Conservation (phyloP, 1,140 invertebrate species). For the Nixonia krombeini region DNA sequence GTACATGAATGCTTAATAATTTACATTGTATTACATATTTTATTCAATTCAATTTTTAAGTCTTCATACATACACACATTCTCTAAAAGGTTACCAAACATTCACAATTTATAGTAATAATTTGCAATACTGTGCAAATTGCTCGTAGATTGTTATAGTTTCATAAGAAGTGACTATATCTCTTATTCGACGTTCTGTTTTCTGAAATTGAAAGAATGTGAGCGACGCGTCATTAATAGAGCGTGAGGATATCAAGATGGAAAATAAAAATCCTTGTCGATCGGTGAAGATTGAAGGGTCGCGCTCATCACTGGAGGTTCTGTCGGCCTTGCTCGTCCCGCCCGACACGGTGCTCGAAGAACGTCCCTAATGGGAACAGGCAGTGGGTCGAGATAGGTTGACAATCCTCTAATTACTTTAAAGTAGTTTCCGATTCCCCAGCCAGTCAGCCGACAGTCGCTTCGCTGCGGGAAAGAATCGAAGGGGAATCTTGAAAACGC, state of each 20-base stretch:
- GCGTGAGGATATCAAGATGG: conserved; percentile 10
- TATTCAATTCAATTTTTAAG: too few relatives aligned
- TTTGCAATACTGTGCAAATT: too few relatives aligned
- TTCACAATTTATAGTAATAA: too few relatives aligned
- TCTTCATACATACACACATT: too few relatives aligned
- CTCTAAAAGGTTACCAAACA: too few relatives aligned
- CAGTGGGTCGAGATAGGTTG: conserved; percentile 59
- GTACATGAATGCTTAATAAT: too few relatives aligned
- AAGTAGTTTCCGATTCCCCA: conserved; percentile 67
- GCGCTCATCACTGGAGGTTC: conserved; percentile 39
- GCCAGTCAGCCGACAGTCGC: conserved; percentile 45
- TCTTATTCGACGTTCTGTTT: too few relatives aligned
- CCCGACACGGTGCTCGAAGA: conserved; percentile 55
- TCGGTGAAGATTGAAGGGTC: conserved; percentile 38
- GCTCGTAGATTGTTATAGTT: too few relatives aligned
- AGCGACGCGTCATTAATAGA: neutral
- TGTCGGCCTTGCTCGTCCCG: conserved; percentile 55
- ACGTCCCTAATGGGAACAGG: conserved; percentile 64
- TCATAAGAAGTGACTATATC: too few relatives aligned
- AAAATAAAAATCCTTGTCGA: conserved; percentile 34
- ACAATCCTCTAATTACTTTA: conserved; percentile 71
- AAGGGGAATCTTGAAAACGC: conserved; percentile 38
- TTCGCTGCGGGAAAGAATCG: conserved; percentile 35
- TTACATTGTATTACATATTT: too few relatives aligned
- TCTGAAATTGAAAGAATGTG: too few relatives aligned